Base-by-base conservation (phyloP, 2,797 vertebrate species). In the Holocentrus rufus region DNA sequence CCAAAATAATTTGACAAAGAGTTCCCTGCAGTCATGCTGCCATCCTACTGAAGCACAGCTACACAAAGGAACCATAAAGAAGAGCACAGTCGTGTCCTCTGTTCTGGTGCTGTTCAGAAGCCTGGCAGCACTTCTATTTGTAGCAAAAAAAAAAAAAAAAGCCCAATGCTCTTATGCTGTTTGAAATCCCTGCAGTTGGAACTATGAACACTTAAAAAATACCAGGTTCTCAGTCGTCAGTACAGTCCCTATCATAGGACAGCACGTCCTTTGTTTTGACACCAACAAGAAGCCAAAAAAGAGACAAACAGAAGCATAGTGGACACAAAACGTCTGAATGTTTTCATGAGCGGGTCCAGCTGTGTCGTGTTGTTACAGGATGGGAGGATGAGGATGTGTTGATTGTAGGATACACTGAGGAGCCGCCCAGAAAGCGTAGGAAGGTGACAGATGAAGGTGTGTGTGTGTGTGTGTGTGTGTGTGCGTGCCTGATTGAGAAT, bases 311-410 rank as follows among this genome's bases (percentile, higher is more conserved):
- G 30, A 31, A 3, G 30, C 30, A 3, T 31, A 7, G 30, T 3
- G 30, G 30, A 31, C 3, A 31, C 30, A 31, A 31, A 31, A 31
- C 30, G 30, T 31, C 30, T 31, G 30, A 31, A 56, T 50, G 68
- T 74, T 31, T 72, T 64, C 83, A 57, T 86, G 79, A 86, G 86
- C 76, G 73, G n/a, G n/a, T n/a, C 39, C 58, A 70, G 81, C 56
- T 39, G 4, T 94, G 83, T 90, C n/a, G n/a, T 88, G 77, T 90
- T 92, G 79, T 94, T 95, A 64, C 93, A 92, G 93, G 93, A 84
- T 94, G 92, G 93, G 92, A 94, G 88, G 88, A 94, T 89, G 93
- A 94, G 85, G 94, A 95, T 90, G 89, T 94, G 85, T 93, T 94
- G 90, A 59, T 94, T 69, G 88, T 94, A 86, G 93, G 92, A 90